Conservation (phyloP, 2,797 vertebrate species). For the Enteromius trimaculatus region DNA sequence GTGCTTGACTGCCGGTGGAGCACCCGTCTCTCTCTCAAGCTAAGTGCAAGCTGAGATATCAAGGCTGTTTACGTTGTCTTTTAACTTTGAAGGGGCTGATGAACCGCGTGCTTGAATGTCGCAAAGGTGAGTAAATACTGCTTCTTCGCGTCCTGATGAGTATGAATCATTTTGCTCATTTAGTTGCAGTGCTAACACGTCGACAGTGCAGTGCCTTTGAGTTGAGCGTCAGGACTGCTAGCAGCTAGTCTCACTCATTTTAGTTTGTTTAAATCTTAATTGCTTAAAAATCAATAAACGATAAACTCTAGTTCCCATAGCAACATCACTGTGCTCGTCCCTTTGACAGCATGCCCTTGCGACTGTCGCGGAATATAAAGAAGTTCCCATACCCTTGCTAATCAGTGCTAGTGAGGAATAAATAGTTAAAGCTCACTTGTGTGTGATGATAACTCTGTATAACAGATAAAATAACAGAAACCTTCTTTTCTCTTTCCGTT, state of each 20-base stretch:
- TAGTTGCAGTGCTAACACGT: constrained; percentile 47
- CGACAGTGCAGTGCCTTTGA: constrained; percentile 35
- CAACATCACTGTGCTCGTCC: not conserved
- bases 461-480: not conserved
- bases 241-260: constrained; percentile 39
- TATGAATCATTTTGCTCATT: constrained; percentile 2
- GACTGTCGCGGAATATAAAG: constrained; percentile 9
- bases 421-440: constrained; percentile 15
- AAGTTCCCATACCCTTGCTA: constrained; percentile 31
- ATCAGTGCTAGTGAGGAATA: constrained; percentile 11
- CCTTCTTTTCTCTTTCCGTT: not conserved
- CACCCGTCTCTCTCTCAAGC: constrained; percentile 24
- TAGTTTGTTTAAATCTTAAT: constrained; percentile 26
- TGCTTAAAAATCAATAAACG: constrained; percentile 12
- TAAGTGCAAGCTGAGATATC: constrained; percentile 7
- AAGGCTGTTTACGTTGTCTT: constrained; percentile 1
- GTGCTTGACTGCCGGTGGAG: constrained; percentile 27
- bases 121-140: constrained; percentile 43
- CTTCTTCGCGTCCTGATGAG: not conserved
- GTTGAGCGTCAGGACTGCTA: constrained; percentile 27
- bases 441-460: not conserved
- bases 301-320: constrained; percentile 2
- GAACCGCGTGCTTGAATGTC: not conserved
- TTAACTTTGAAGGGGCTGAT: not conserved
- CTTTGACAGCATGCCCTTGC: constrained; percentile 46